A percentile compares a stretch with the other conserved stretches of the same genome.
phyloP scores from a whole-genome alignment of 1,140 invertebrate species.

The Pinna nobilis region DNA sequence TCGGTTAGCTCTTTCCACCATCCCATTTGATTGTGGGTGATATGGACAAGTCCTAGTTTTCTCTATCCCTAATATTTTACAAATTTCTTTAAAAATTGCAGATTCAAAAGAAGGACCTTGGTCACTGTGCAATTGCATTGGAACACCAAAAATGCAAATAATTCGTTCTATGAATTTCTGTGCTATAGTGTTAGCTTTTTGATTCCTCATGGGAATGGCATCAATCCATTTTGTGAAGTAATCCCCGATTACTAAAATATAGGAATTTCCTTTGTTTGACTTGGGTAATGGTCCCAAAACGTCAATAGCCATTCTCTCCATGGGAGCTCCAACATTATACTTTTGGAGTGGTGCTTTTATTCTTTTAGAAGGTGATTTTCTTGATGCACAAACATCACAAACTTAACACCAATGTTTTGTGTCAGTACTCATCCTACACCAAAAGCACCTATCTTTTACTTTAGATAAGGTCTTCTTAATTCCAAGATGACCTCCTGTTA shows the following conservation, averaged over 20 bases:
- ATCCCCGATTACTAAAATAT: slow-evolving; percentile 55
- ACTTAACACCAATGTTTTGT: slow-evolving; percentile 14
- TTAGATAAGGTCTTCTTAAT: slow-evolving; percentile 25
- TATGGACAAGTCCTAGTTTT: slow-evolving; percentile 40
- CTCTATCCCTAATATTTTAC: slow-evolving; percentile 39
- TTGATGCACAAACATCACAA: slow-evolving; percentile 25
- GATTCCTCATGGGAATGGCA: slow-evolving; percentile 46
- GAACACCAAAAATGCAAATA: slow-evolving; percentile 68
- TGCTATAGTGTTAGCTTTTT: slow-evolving; percentile 61
- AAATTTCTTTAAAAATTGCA: slow-evolving; percentile 40
- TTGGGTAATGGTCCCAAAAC: slow-evolving; percentile 27
- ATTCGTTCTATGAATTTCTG: slow-evolving; percentile 63
- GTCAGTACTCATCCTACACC: not conserved
- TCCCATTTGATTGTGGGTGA: slow-evolving; percentile 46
- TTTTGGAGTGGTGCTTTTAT: slow-evolving; percentile 10
- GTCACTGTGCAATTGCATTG: slow-evolving; percentile 66
- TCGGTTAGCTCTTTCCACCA: slow-evolving; percentile 46
- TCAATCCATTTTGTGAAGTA: slow-evolving; percentile 56
- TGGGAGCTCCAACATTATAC: slow-evolving; percentile 11
- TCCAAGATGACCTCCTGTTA: slow-evolving; percentile 16
- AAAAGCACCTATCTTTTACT: slow-evolving; percentile 29
- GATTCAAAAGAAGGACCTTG: slow-evolving; percentile 62
- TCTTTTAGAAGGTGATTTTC: slow-evolving; percentile 9
- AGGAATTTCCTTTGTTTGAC: slow-evolving; percentile 43
- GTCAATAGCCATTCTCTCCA: slow-evolving; percentile 29